phyloP scores from a whole-genome alignment of 2,888 invertebrate genomes.

The Frankliniella fusca region DNA sequence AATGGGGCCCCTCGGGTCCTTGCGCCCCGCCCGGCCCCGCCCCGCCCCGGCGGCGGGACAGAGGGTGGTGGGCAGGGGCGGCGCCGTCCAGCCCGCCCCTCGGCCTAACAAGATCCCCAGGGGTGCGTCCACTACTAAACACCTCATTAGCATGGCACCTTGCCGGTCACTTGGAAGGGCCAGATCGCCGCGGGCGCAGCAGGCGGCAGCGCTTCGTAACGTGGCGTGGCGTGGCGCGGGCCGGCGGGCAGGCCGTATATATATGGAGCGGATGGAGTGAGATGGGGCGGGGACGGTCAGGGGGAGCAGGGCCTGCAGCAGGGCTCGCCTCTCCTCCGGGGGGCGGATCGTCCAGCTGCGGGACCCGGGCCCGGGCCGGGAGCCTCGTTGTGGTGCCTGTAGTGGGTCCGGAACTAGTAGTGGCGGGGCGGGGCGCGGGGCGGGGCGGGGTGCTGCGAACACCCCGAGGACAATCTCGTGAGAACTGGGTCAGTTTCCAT shows the following conservation, averaged over 20 bases:
- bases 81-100: not conserved
- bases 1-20: not conserved
- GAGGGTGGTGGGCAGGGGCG: no score
- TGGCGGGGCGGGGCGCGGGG: not conserved
- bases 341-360: not conserved
- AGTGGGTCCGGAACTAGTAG: not conserved
- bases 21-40: not conserved
- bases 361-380: not conserved
- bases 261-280: no score
- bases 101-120: conserved; percentile 3
- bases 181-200: not conserved
- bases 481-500: conserved; percentile 10
- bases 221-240: no score
- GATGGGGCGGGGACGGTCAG: not conserved
- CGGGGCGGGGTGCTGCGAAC: not conserved
- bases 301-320: no score
- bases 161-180: not conserved
- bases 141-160: conserved; percentile 19
- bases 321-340: not conserved
- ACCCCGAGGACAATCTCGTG: not conserved
- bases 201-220: not conserved
- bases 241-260: no score
- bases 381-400: not conserved
- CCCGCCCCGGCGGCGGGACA: no score
- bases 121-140: conserved; percentile 22